Conservation (phyloP, 37 sponge, comb jelly and placozoan species). For the Amphimedon queenslandica region DNA sequence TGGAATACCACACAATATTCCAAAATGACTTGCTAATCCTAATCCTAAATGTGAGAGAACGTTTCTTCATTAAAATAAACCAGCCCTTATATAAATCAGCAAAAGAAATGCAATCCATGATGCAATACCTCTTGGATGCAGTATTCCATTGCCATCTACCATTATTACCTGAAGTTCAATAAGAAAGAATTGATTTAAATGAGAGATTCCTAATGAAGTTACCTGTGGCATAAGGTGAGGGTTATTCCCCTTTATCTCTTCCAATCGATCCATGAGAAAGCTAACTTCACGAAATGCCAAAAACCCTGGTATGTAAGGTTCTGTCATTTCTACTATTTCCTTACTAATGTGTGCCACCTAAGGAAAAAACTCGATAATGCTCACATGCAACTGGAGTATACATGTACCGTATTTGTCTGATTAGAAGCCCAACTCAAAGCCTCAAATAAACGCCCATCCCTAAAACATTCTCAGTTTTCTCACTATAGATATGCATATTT, state of each 20-base stretch:
- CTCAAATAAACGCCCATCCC: too few relatives aligned
- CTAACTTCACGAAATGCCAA: constrained; percentile 93
- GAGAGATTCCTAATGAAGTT: neutral
- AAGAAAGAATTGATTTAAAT: neutral
- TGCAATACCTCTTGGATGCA: constrained; percentile 77
- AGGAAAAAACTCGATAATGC: too few relatives aligned
- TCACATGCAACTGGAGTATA: too few relatives aligned
- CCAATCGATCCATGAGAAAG: constrained; percentile 58
- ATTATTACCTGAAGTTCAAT: constrained; percentile 54
- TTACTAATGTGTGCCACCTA: constrained; percentile 40
- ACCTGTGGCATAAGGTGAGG: constrained; percentile 71
- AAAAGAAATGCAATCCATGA: too few relatives aligned
- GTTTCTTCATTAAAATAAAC: neutral
- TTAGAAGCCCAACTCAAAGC: too few relatives aligned
- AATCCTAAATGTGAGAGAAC: too few relatives aligned
- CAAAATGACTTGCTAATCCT: constrained; percentile 92
- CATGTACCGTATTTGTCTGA: too few relatives aligned
- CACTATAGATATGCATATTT: too few relatives aligned
- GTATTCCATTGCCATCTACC: constrained; percentile 98
- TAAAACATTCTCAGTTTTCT: too few relatives aligned
- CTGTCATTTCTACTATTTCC: constrained; percentile 63
- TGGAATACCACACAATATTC: constrained; percentile 86
- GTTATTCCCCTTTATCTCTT: constrained; percentile 23
- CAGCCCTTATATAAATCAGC: neutral
- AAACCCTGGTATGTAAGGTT: constrained; percentile 94